phyloP scores from a whole-genome alignment of 2,113 vertebrate species.

The Campylomormyrus numenius region DNA sequence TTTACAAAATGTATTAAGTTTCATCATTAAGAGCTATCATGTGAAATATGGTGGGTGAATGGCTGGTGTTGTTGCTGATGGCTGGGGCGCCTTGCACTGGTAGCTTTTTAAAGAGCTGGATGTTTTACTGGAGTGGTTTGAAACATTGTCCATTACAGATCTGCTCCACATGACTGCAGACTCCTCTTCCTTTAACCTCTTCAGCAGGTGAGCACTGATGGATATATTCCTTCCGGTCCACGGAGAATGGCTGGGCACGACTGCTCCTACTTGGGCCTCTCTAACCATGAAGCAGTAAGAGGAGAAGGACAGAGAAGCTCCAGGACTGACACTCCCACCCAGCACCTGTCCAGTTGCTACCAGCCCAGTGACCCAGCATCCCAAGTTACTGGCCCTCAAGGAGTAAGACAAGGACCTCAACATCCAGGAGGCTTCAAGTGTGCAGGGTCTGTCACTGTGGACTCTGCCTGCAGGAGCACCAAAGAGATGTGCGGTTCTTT shows the following conservation, averaged over 20 bases:
- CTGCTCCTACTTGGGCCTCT: constrained; percentile 54
- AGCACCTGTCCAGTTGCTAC: constrained; percentile 16
- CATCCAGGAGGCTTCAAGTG: constrained; percentile 23
- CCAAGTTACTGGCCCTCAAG: constrained; percentile 23
- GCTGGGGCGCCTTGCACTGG: neutral
- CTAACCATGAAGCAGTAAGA: constrained; percentile 19
- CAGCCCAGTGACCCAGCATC: constrained; percentile 21
- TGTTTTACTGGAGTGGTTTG: neutral
- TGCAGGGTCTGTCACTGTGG: constrained; percentile 12
- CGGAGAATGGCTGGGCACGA: constrained; percentile 41
- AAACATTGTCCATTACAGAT: neutral
- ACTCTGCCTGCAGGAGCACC: constrained; percentile 7
- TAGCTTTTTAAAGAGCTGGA: neutral
- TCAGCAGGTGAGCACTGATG: constrained; percentile 44
- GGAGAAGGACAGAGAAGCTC: neutral
- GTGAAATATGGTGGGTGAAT: neutral
- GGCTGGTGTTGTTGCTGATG: neutral
- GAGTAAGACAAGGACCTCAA: constrained; percentile 24
- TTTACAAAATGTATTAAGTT: neutral
- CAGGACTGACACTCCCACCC: neutral
- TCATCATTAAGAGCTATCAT: neutral
- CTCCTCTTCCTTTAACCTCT: neutral
- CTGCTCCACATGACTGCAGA: neutral
- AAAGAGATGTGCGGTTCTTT: constrained; percentile 10
- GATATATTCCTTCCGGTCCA: constrained; percentile 28